Percentiles rank a stretch among this genome's conserved stretches.
Evolutionary conservation across 1,140 invertebrate genomes (phyloP).

Genomic region (Ceratina australensis): DNA sequence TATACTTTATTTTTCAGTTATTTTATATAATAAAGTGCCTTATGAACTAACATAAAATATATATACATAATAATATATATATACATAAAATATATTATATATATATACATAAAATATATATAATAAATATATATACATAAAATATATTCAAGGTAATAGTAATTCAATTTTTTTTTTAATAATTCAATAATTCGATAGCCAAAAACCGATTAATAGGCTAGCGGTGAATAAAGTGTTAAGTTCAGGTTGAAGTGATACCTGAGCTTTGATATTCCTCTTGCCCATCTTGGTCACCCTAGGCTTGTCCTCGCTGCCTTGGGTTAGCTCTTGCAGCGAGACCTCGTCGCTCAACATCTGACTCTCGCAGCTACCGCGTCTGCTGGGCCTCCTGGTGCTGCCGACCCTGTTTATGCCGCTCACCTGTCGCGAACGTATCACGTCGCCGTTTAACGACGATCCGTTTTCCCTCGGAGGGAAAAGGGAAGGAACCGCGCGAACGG

Average conservation of each 20-base stretch:
- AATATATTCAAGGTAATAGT: too few relatives aligned
- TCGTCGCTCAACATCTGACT: constrained; percentile 73
- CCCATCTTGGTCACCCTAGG: constrained; percentile 87
- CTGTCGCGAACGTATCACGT: constrained; percentile 49
- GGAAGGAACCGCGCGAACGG: neutral
- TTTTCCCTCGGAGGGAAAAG: neutral
- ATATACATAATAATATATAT: too few relatives aligned
- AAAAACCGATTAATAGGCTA: too few relatives aligned
- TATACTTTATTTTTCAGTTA: too few relatives aligned
- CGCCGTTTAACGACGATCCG: constrained; percentile 32
- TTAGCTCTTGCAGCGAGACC: constrained; percentile 73
- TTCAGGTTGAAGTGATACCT: constrained; percentile 72
- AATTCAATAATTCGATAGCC: too few relatives aligned
- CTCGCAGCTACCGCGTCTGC: constrained; percentile 73
- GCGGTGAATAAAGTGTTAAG: too few relatives aligned
- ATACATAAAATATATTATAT: too few relatives aligned
- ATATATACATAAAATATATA: too few relatives aligned
- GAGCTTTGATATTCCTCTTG: constrained; percentile 91
- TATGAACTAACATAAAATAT: too few relatives aligned
- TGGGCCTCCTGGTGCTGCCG: constrained; percentile 71
- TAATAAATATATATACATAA: too few relatives aligned
- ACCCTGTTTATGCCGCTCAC: constrained; percentile 71
- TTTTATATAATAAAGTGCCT: too few relatives aligned
- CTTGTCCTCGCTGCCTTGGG: constrained; percentile 79
- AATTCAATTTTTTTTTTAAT: too few relatives aligned